phyloP scores from a whole-genome alignment of 2,113 vertebrate genomes.

The Ginglymostoma cirratum region DNA sequence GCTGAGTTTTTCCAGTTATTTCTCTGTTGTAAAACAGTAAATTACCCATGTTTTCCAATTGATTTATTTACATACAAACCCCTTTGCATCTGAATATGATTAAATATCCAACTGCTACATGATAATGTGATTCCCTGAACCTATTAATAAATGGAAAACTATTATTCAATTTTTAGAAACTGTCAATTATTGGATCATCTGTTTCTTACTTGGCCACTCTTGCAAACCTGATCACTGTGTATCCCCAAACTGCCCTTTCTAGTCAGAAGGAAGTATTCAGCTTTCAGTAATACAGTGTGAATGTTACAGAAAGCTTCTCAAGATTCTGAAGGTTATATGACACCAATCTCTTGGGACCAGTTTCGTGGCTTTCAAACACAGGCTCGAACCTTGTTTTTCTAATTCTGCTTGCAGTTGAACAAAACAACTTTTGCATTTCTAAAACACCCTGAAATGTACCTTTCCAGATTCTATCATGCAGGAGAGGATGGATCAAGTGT shows the following conservation, averaged over 20 bases:
- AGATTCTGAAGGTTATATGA: neutral
- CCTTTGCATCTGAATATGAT: no score
- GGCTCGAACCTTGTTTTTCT: neutral
- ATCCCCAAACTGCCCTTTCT: neutral
- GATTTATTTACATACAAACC: no score
- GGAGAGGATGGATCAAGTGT: neutral
- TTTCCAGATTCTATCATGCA: neutral
- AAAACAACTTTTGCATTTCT: no score
- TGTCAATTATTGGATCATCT: neutral
- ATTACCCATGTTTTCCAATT: no score
- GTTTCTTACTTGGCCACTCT: neutral
- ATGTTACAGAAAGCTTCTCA: neutral
- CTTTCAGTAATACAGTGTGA: neutral
- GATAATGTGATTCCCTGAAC: neutral
- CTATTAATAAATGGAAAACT: neutral
- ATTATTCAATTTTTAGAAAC: neutral
- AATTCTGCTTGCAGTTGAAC: neutral
- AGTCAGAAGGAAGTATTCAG: neutral
- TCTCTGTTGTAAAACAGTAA: no score
- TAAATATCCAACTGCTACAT: no score
- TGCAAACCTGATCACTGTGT: neutral
- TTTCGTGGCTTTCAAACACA: neutral
- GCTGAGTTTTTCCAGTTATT: no score
- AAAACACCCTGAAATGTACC: neutral
- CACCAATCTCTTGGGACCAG: neutral